Percentiles rank a stretch among this genome's conserved stretches.
Evolutionary conservation across 2,888 invertebrate genomes (phyloP).

Genomic region (Euclidia mi): DNA sequence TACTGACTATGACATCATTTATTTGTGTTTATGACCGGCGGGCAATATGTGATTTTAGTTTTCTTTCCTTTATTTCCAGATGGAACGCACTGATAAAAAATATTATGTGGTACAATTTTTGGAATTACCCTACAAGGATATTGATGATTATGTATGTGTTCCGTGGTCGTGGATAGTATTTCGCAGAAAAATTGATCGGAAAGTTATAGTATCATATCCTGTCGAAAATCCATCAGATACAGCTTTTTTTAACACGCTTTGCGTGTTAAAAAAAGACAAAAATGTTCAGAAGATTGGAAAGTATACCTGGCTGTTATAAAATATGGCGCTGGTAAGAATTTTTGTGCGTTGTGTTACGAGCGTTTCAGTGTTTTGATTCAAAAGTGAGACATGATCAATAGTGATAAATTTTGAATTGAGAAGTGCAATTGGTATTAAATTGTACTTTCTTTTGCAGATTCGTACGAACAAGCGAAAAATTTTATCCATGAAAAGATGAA

Average conservation of each 20-base stretch:
- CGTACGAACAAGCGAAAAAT: too few species aligned
- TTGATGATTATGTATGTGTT: conserved; percentile 9
- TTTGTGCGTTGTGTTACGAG: neutral
- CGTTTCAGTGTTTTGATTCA: neutral
- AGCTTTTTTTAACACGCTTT: too few species aligned
- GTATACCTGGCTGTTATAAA: neutral
- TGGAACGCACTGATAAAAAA: neutral
- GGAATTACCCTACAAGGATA: neutral
- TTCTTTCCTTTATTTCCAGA: neutral
- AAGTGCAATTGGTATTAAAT: too few species aligned
- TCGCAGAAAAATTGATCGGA: neutral
- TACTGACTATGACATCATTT: too few species aligned
- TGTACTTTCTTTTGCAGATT: too few species aligned
- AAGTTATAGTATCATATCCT: conserved; percentile 13
- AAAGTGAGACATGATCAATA: too few species aligned
- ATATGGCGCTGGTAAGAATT: conserved; percentile 2
- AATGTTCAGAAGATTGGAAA: neutral
- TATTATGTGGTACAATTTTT: conserved; percentile 12
- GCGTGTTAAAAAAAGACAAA: conserved; percentile 9
- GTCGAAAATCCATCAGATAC: conserved; percentile 11
- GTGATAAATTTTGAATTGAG: too few species aligned
- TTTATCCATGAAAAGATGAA: too few species aligned
- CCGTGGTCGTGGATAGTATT: conserved; percentile 11
- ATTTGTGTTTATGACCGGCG: too few species aligned
- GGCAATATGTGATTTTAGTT: too few species aligned